Conservation (phyloP, 1,140 invertebrate species). For the Lerema accius region DNA sequence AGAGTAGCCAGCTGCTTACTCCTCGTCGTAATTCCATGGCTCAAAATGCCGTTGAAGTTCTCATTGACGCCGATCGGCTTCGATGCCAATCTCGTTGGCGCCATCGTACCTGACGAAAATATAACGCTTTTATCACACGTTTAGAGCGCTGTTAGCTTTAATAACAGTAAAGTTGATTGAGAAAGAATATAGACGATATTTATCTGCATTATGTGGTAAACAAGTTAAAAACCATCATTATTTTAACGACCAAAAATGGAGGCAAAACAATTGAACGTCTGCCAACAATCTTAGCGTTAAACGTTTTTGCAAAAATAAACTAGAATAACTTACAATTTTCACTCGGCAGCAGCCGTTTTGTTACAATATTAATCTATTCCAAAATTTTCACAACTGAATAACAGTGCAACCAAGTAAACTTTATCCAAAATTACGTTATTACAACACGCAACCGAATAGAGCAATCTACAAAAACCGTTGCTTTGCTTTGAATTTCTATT, state of each 20-base stretch:
- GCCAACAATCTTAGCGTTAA: slow-evolving; percentile 48
- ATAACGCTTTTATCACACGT: slow-evolving; percentile 55
- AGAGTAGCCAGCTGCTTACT: slow-evolving; percentile 76
- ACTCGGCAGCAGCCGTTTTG: slow-evolving; percentile 64
- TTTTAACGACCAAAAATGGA: slow-evolving; percentile 73
- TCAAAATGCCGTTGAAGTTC: slow-evolving; percentile 70
- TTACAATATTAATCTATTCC: slow-evolving; percentile 45
- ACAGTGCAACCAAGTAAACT: slow-evolving; percentile 48
- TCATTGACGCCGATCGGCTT: slow-evolving; percentile 78
- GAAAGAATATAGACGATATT: slow-evolving; percentile 35
- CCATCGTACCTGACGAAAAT: slow-evolving; percentile 80
- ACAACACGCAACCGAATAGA: slow-evolving; percentile 71
- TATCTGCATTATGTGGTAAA: neutral
- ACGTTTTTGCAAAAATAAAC: slow-evolving; percentile 43
- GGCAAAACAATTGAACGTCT: slow-evolving; percentile 78
- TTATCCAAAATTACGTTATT: slow-evolving; percentile 59
- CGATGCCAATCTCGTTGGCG: slow-evolving; percentile 82
- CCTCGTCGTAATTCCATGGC: slow-evolving; percentile 72
- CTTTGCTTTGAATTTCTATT: slow-evolving; percentile 64
- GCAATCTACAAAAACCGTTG: slow-evolving; percentile 77
- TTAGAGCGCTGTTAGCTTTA: slow-evolving; percentile 24
- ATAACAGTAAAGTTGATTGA: neutral
- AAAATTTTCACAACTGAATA: slow-evolving; percentile 51
- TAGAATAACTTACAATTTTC: slow-evolving; percentile 59
- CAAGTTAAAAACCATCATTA: slow-evolving; percentile 50